A percentile compares a stretch with the other conserved stretches of the same genome.
Conservation (phyloP, 1,140 invertebrate species). For the Bombus sibiricus region DNA sequence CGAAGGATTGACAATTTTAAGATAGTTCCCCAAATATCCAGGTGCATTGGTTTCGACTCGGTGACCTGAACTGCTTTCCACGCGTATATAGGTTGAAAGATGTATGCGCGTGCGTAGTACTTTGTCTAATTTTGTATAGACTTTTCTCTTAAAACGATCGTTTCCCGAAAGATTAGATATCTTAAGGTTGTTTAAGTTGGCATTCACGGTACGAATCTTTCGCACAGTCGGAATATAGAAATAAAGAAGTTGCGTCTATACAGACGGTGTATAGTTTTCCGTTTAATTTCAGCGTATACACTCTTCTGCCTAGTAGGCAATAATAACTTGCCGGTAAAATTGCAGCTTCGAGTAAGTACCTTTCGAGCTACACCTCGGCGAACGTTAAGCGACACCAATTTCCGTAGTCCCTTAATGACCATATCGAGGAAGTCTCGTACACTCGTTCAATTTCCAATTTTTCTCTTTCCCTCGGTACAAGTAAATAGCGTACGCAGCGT, state of each 20-base stretch:
- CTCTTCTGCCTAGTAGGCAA: not conserved
- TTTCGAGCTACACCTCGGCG: not conserved
- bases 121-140: no score
- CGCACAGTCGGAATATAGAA: not conserved
- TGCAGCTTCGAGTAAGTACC: constrained; percentile 2
- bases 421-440: not conserved
- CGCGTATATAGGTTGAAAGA: no score
- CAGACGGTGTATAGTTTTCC: not conserved
- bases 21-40: accelerated
- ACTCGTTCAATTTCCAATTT: constrained; percentile 9
- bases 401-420: constrained; percentile 12
- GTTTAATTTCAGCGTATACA: not conserved
- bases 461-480: not conserved
- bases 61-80: no score
- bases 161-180: not conserved
- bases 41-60: no score
- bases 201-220: not conserved
- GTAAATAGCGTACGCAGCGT: not conserved
- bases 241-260: not conserved
- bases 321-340: constrained; percentile 1
- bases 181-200: not conserved
- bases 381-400: constrained; percentile 9
- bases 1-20: no score
- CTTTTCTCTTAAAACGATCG: no score
- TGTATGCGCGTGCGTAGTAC: accelerated